Evolutionary conservation across 2,797 vertebrate species (phyloP).

Genomic region (Sardinella longiceps): DNA sequence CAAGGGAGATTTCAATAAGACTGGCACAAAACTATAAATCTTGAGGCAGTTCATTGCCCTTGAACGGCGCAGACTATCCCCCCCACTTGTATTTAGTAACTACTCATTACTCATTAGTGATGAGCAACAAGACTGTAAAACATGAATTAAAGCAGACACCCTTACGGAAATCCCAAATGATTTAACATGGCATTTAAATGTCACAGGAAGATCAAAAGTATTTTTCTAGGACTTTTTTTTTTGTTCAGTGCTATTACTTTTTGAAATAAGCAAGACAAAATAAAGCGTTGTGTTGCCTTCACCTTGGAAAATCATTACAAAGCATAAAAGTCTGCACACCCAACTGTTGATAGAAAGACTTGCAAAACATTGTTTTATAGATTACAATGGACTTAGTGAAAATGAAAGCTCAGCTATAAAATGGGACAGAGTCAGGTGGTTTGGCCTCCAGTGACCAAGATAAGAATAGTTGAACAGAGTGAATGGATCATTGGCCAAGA

Average conservation of each 20-base stretch:
- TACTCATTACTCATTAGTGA: neutral
- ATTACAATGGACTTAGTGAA: neutral
- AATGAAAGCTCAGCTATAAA: conserved; percentile 1
- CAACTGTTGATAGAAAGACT: neutral
- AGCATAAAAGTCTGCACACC: neutral
- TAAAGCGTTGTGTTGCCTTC: neutral
- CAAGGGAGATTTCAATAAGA: neutral
- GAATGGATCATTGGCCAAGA: conserved; percentile 12
- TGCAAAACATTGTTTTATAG: neutral
- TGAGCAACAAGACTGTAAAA: neutral
- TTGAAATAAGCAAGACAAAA: conserved; percentile 4
- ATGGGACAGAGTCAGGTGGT: neutral
- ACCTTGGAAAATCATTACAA: neutral
- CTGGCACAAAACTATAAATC: conserved; percentile 1
- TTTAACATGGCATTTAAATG: neutral
- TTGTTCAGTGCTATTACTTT: neutral
- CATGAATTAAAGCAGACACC: neutral
- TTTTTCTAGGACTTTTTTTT: neutral
- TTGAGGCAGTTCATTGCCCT: neutral
- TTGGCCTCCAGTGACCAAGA: neutral
- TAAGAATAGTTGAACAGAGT: conserved; percentile 26
- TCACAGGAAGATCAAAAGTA: neutral
- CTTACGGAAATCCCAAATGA: neutral
- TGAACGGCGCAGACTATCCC: neutral
- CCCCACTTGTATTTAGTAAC: neutral